Base-by-base conservation (phyloP, 2,113 vertebrate genomes). In the Phyllostomus hastatus region DNA sequence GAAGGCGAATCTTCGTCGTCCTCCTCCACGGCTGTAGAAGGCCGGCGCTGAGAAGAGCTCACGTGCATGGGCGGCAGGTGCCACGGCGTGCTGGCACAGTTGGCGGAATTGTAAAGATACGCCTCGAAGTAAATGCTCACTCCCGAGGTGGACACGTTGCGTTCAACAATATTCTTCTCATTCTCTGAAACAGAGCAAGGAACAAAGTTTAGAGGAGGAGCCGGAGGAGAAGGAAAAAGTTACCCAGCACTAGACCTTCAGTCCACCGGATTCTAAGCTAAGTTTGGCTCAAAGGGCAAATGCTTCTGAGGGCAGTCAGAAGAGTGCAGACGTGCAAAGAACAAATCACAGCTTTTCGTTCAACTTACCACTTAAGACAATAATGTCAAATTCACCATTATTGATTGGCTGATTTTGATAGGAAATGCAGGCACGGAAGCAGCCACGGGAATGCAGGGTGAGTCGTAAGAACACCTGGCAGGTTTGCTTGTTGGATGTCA, bases 351-450 rank as follows among this genome's bases (percentile, higher is more conserved):
- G 57, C 46, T 93, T 79, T 88, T 57, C 22, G 97, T 87, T 97
- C 41, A 69, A 98, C 99, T 99, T 97, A 99, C 99, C 99, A 98
- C 98, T 99, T 96, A 99, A 98, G 98, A 99, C 99, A 98, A 99
- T 99, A 98, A 99, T 99, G 98, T 99, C 99, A 98, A 99, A 99
- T 98, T 99, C 99, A 35, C 99, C 99, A 86, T 99, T 99, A 98
- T 98, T 99, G 97, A 99, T 99, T n/a, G 99, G 99, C 98, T 99
- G 99, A 96, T 99, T 99, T 98, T 99, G 99, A 98, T 99, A 99
- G 95, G 99, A 99, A 97, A 99, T 99, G 88, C 99, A 99, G 90
- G 99, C 99, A 89, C 98, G 98, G 98, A 99, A 99, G 98, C 99
- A 99, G 4, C 99, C 99, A 7, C 98, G 99, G 81, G 98, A 99